A percentile compares a stretch with the other conserved stretches of the same genome.
phyloP scores from a whole-genome alignment of 1,140 invertebrate species.

The Ruditapes philippinarum region DNA sequence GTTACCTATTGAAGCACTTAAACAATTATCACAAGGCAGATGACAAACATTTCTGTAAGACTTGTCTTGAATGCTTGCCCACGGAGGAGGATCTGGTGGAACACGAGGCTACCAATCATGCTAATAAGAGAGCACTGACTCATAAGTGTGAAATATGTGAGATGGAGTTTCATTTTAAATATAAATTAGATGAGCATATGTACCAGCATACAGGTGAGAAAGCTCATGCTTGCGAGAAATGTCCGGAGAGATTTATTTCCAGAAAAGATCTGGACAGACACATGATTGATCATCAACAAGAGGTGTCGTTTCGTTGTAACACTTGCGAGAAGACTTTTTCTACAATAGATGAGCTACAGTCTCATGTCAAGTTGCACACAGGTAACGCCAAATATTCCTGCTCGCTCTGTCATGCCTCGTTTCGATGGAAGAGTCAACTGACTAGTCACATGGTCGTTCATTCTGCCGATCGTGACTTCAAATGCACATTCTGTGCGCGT shows the following conservation, averaged over 20 bases:
- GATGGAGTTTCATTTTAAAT: slow-evolving; percentile 62
- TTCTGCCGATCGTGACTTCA: slow-evolving; percentile 55
- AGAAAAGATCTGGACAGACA: slow-evolving; percentile 58
- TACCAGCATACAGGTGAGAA: slow-evolving; percentile 54
- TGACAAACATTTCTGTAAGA: slow-evolving; percentile 47
- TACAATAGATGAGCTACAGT: slow-evolving; percentile 49
- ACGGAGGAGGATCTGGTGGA: slow-evolving; percentile 33
- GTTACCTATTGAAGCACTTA: slow-evolving; percentile 56
- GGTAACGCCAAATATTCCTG: slow-evolving; percentile 48
- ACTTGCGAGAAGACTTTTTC: slow-evolving; percentile 59
- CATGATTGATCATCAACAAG: slow-evolving; percentile 40
- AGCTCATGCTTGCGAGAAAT: slow-evolving; percentile 58
- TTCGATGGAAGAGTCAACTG: slow-evolving; percentile 59
- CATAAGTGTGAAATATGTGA: slow-evolving; percentile 49
- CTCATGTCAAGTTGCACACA: slow-evolving; percentile 55
- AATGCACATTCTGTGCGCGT: slow-evolving; percentile 30
- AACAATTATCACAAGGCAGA: slow-evolving; percentile 44
- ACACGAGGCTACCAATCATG: slow-evolving; percentile 32
- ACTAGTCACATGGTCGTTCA: slow-evolving; percentile 61
- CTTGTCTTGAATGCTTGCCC: slow-evolving; percentile 1
- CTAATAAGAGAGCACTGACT: slow-evolving; percentile 26
- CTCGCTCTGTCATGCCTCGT: slow-evolving; percentile 8
- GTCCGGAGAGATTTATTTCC: slow-evolving; percentile 38
- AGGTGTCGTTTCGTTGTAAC: slow-evolving; percentile 56
- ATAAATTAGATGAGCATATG: slow-evolving; percentile 64